Percentiles rank a stretch among this genome's conserved stretches.
These are phyloP conservation scores for Upupa epops DNA, from an alignment of 2,113 vertebrate genomes.

Conservation along the genomic window DNA sequence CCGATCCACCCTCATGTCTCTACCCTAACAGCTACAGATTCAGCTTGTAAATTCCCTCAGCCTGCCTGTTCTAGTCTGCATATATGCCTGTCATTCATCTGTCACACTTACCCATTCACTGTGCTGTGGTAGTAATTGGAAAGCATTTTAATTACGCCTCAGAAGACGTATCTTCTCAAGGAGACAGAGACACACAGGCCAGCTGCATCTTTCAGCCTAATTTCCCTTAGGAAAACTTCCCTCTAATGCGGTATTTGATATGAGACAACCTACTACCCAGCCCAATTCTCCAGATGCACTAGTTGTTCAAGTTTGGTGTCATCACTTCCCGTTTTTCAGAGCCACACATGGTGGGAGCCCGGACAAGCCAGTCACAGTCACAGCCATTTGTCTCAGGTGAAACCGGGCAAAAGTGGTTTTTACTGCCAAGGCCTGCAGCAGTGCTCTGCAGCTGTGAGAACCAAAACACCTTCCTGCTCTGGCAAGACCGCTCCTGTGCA, in stretches of 20 bases:
- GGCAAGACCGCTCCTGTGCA: not conserved
- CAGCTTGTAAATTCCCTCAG: not conserved
- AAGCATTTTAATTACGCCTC: slow-evolving; percentile 53
- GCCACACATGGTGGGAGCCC: not conserved
- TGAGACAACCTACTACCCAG: slow-evolving; percentile 4
- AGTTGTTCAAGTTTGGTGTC: slow-evolving; percentile 3
- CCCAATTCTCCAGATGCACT: not conserved
- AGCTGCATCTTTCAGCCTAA: slow-evolving; percentile 26
- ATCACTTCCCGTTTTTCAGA: not conserved
- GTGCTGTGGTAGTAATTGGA: not conserved
- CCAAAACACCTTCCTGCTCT: not conserved
- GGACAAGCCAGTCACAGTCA: not conserved
- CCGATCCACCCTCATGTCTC: not conserved
- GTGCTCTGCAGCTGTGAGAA: not conserved
- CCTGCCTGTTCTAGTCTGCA: not conserved
- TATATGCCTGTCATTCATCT: slow-evolving; percentile 36
- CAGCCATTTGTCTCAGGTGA: not conserved
- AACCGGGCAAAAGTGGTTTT: not conserved
- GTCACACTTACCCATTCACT: slow-evolving; percentile 8
- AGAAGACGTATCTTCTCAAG: slow-evolving; percentile 21
- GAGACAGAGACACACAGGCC: not conserved
- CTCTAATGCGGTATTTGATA: not conserved
- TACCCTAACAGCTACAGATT: not conserved
- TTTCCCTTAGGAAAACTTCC: slow-evolving; percentile 66
- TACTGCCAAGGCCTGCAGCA: not conserved